phyloP scores from a whole-genome alignment of 2,113 vertebrate species.

The Clarias batrachus region DNA sequence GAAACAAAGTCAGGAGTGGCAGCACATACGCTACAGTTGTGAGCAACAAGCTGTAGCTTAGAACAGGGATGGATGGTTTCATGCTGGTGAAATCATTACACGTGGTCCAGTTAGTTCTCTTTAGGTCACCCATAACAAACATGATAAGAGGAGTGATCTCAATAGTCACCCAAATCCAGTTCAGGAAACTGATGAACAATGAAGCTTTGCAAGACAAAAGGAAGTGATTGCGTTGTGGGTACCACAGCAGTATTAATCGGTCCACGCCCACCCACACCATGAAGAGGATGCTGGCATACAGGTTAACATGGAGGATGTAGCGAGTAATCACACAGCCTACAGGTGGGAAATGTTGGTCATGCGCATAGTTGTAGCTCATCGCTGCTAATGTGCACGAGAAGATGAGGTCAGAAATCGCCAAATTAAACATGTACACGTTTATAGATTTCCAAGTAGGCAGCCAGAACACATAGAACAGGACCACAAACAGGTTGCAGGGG shows the following conservation, averaged over 20 bases:
- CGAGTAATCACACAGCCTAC: background rate
- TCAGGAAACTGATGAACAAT: slow-evolving; percentile 58
- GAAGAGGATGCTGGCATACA: slow-evolving; percentile 24
- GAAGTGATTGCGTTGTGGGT: slow-evolving; percentile 65
- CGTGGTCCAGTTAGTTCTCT: slow-evolving; percentile 29
- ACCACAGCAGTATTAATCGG: background rate
- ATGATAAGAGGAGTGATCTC: slow-evolving; percentile 75
- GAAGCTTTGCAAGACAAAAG: slow-evolving; percentile 72
- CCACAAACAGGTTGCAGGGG: slow-evolving; percentile 20
- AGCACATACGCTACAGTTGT: slow-evolving; percentile 79
- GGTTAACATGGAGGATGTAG: slow-evolving; percentile 28
- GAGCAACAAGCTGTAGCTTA: slow-evolving; percentile 80
- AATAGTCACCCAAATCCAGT: slow-evolving; percentile 78
- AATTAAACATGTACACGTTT: slow-evolving; percentile 34
- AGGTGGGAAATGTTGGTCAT: rapidly evolving
- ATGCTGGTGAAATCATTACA: slow-evolving; percentile 82
- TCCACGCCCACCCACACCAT: slow-evolving; percentile 33
- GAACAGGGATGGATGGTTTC: rapidly evolving
- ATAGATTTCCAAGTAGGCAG: slow-evolving; percentile 20
- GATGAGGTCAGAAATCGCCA: slow-evolving; percentile 23
- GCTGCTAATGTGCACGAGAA: slow-evolving; percentile 3
- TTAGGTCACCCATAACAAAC: slow-evolving; percentile 58
- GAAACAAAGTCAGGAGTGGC: slow-evolving; percentile 78
- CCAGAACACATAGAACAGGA: slow-evolving; percentile 32
- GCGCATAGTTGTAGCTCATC: slow-evolving; percentile 16